Base-by-base conservation (phyloP, 2,888 invertebrate genomes). In the Thecocarcelia acutangulata region DNA sequence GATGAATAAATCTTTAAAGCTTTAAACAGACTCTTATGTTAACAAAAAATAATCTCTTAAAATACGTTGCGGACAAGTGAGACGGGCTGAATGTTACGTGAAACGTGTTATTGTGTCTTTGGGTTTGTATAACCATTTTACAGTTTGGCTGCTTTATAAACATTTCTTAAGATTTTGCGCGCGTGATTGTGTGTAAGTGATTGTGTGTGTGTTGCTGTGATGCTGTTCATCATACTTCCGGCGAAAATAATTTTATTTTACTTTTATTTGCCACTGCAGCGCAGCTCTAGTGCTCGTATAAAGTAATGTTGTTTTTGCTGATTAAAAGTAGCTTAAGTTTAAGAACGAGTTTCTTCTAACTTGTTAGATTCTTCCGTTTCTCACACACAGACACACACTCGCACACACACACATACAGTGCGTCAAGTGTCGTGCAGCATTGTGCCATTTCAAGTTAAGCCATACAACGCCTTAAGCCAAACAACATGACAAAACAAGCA, bases 161-260 rank as follows among this genome's bases (percentile, higher is more conserved):
- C 33, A 52, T 61, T 56, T 56, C 66, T 76, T 76, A 72, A 70
- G 70, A 56, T 56, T 59, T 3, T 5, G 9, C 6, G 33, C 33
- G 33, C 33, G 5, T 8, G 33, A 1, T 33, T 33, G 4, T 33
- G 33, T 33, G 28, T 28, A 6, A 4, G 28, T 28, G 28, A 4
- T 3, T 28, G 28, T 46, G 46, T 54, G 54, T 72, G 70, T 76
- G 76, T 80, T 70, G 59, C 66, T 76, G 42, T 17, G 66, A 24
- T 66, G 78, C 52, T 72, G 70, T 76, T 72, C 64, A 72, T 80
- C 56, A 80, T 76, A 72, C 76, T 76, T 76, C 76, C 76, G 70
- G 19, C 48, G 54, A 17, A 63, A 6, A 52, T 56, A 61, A 74
- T 44, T 76, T 76, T 33, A 37, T 52, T 68, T 68, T 52, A 15